phyloP scores from a whole-genome alignment of 2,888 invertebrate species.

The Xylocampa areola region DNA sequence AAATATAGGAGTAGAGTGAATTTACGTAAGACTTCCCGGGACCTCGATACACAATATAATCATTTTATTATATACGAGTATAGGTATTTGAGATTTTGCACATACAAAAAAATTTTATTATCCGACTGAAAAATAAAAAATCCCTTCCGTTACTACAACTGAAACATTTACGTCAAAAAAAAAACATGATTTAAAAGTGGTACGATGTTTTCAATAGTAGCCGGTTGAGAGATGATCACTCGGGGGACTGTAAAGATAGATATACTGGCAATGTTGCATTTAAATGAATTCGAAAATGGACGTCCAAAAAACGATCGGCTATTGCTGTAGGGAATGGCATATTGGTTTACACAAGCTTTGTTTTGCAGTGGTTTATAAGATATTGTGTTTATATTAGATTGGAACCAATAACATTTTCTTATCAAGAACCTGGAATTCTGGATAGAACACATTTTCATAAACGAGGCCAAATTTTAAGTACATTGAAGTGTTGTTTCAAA shows the following conservation, averaged over 20 bases:
- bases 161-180: slow-evolving; percentile 45
- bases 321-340: slow-evolving; percentile 18
- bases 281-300: slow-evolving; percentile 37
- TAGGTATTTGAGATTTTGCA: too few species aligned
- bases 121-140: too few species aligned
- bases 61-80: too few species aligned
- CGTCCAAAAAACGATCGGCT: slow-evolving; percentile 18
- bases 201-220: slow-evolving; percentile 47
- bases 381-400: too few species aligned
- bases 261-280: slow-evolving; percentile 38
- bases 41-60: background rate
- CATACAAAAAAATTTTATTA: too few species aligned
- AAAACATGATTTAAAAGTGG: slow-evolving; percentile 53
- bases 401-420: too few species aligned
- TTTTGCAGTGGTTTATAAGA: slow-evolving; percentile 9
- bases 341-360: slow-evolving; percentile 6
- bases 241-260: slow-evolving; percentile 31
- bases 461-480: background rate
- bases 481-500: background rate
- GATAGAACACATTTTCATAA: too few species aligned
- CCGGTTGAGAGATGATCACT: slow-evolving; percentile 38
- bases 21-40: background rate
- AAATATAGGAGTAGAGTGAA: slow-evolving; percentile 4
- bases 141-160: slow-evolving; percentile 32
- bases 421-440: too few species aligned